phyloP scores from a whole-genome alignment of 2,888 invertebrate species.

The Lepidochrysops patricia region DNA sequence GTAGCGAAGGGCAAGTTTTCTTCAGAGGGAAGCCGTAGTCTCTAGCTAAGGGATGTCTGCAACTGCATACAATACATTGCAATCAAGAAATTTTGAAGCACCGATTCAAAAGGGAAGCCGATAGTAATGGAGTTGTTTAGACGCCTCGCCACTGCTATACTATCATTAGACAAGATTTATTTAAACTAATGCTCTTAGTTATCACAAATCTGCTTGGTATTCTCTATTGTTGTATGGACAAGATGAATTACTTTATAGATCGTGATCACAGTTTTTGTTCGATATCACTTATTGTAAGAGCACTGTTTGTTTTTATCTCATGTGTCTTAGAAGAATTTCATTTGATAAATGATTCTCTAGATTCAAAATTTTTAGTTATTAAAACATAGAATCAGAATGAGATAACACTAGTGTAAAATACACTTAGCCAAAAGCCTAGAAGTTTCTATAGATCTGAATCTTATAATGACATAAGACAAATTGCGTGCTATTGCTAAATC shows the following conservation, averaged over 20 bases:
- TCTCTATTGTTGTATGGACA: background rate
- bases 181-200: background rate
- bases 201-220: background rate
- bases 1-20: too few relatives aligned
- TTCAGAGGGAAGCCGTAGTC: too few relatives aligned
- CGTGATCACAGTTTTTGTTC: background rate
- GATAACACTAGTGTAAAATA: background rate
- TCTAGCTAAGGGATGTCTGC: too few relatives aligned
- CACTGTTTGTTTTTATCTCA: background rate
- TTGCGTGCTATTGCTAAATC: constrained; percentile 6
- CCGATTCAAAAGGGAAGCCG: too few relatives aligned
- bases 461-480: background rate
- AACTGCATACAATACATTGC: too few relatives aligned
- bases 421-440: background rate
- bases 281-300: background rate
- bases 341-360: background rate
- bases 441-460: background rate
- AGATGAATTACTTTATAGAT: background rate
- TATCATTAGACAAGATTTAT: background rate
- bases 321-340: background rate
- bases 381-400: background rate
- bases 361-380: background rate
- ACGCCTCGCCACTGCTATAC: too few relatives aligned
- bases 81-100: too few relatives aligned
- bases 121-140: too few relatives aligned